Evolutionary conservation across 1,140 invertebrate species (phyloP).

Genomic region (Arctopsyche grandis): DNA sequence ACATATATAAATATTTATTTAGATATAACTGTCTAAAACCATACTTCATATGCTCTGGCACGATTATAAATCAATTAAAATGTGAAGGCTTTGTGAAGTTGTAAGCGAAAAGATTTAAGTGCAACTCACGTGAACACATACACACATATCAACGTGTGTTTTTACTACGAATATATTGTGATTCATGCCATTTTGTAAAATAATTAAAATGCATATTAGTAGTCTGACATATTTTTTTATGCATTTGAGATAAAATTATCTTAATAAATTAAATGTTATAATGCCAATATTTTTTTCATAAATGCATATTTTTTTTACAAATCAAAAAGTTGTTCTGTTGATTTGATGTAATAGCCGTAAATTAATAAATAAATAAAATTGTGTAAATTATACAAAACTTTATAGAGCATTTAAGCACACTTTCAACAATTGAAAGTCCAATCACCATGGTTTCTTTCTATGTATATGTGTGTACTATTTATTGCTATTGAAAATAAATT

Average conservation of each 20-base stretch:
- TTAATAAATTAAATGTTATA: slow-evolving; percentile 6
- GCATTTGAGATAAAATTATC: slow-evolving; percentile 17
- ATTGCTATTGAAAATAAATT: too few species aligned
- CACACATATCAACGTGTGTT: not conserved
- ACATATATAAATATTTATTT: not conserved
- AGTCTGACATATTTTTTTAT: slow-evolving; percentile 11
- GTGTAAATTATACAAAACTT: too few species aligned
- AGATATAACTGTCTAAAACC: not conserved
- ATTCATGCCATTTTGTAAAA: slow-evolving; percentile 4
- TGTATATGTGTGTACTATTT: too few species aligned
- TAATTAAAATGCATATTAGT: not conserved
- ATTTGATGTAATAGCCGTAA: not conserved
- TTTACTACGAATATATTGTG: not conserved
- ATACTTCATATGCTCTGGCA: too few species aligned
- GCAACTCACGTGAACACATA: not conserved
- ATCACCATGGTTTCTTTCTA: too few species aligned
- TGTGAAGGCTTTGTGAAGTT: not conserved
- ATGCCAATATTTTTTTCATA: slow-evolving; percentile 18
- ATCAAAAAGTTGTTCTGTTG: not conserved
- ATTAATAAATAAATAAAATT: too few species aligned
- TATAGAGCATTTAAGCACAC: too few species aligned
- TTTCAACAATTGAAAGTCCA: too few species aligned
- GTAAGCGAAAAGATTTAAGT: not conserved
- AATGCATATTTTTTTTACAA: slow-evolving; percentile 10
- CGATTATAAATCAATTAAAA: too few species aligned